Conservation (phyloP, 2,113 vertebrate genomes). For the Ochotona curzoniae region DNA sequence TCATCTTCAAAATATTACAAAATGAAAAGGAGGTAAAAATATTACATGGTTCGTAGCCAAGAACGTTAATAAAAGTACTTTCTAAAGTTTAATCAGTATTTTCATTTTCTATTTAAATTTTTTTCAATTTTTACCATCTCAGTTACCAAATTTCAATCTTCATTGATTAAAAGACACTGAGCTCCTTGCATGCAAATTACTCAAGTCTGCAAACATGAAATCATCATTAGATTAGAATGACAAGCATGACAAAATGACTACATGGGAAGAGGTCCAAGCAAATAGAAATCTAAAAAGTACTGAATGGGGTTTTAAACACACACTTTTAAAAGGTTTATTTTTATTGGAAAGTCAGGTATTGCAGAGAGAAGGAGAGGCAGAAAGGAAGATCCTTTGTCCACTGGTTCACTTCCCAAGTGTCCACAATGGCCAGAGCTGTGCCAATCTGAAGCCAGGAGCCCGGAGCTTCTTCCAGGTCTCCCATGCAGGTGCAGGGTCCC, state of each 20-base stretch:
- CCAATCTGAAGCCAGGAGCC: no score
- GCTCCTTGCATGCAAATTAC: conserved; percentile 71
- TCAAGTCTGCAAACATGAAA: conserved; percentile 81
- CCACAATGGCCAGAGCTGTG: no score
- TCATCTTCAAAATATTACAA: conserved; percentile 61
- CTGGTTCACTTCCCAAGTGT: no score
- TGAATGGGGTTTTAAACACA: conserved; percentile 71
- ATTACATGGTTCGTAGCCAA: not conserved
- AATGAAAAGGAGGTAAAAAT: conserved; percentile 49
- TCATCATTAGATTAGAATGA: conserved; percentile 81
- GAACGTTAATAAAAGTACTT: conserved; percentile 61
- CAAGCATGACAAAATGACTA: conserved; percentile 79
- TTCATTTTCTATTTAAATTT: conserved; percentile 71
- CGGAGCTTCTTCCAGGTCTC: no score
- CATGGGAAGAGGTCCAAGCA: conserved; percentile 56
- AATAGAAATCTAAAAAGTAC: conserved; percentile 72
- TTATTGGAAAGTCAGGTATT: no score
- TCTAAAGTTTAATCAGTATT: conserved; percentile 64
- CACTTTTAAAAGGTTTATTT: no score
- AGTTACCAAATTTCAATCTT: conserved; percentile 75
- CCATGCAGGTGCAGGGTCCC: no score
- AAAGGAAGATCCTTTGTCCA: no score
- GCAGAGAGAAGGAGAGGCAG: no score
- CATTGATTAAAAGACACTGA: conserved; percentile 74
- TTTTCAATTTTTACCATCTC: conserved; percentile 72